phyloP scores from a whole-genome alignment of 2,797 vertebrate species.

The Neopelma chrysocephalum region DNA sequence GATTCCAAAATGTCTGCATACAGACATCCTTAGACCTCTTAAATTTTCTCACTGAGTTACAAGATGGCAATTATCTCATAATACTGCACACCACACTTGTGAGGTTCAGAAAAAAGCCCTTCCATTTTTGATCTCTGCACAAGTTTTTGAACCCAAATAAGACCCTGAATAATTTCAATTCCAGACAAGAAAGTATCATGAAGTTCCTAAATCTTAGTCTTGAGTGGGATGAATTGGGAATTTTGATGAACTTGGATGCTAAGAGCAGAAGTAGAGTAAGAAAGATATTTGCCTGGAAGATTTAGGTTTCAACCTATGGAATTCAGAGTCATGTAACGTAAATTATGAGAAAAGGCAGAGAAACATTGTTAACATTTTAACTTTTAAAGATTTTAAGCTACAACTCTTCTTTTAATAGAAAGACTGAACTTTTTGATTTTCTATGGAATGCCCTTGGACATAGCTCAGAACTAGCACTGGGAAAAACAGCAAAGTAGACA shows the following conservation, averaged over 20 bases:
- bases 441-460: not conserved
- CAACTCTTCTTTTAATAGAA: not conserved
- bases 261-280: not conserved
- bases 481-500: not conserved
- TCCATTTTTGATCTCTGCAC: not conserved
- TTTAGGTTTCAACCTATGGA: not conserved
- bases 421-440: not conserved
- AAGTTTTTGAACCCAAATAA: not conserved
- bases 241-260: not conserved
- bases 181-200: not conserved
- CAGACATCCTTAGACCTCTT: not conserved
- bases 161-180: not conserved
- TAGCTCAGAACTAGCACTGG: not conserved
- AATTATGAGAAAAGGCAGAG: not conserved
- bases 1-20: not conserved
- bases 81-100: not conserved
- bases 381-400: not conserved
- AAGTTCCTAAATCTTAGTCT: not conserved
- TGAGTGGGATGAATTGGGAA: not conserved
- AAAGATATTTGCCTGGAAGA: conserved; percentile 23
- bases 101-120: not conserved
- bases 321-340: not conserved
- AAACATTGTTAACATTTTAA: conserved; percentile 18
- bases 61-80: not conserved
- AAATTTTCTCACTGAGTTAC: not conserved